Conservation (phyloP, 2,113 vertebrate genomes). For the Apeltes quadracus region DNA sequence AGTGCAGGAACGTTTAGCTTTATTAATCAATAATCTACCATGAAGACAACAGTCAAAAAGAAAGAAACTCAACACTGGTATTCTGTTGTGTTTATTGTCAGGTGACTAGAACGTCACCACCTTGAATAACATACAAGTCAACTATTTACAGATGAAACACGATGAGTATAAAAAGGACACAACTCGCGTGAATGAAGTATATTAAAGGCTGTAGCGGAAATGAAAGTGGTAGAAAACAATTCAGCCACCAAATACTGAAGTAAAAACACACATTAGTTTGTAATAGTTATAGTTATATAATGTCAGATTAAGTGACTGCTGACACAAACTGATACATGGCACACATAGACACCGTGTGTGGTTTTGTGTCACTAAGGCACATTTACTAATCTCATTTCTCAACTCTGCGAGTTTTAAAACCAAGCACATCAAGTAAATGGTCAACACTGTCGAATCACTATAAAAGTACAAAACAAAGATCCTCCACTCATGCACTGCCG, state of each 20-base stretch:
- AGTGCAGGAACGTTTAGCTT: background rate
- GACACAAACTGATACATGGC: conserved; percentile 2
- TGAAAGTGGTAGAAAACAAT: background rate
- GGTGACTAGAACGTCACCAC: conserved; percentile 95
- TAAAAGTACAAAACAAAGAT: conserved; percentile 44
- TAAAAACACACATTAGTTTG: conserved; percentile 17
- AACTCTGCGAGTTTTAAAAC: conserved; percentile 41
- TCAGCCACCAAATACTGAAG: conserved; percentile 23
- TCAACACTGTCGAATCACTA: conserved; percentile 37
- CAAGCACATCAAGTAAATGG: conserved; percentile 37
- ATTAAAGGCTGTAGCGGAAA: conserved; percentile 36
- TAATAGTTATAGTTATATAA: too few relatives aligned
- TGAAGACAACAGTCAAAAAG: background rate
- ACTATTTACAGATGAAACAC: conserved; percentile 74
- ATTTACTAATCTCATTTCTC: conserved; percentile 52
- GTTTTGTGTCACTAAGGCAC: conserved; percentile 86
- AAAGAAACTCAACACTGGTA: background rate
- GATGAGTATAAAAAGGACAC: conserved; percentile 39
- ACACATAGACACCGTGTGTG: conserved; percentile 20
- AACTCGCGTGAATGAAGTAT: conserved; percentile 23
- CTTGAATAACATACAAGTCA: conserved; percentile 58
- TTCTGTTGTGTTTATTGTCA: conserved; percentile 53
- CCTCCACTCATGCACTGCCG: background rate
- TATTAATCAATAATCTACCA: background rate
- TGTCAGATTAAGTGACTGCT: conserved; percentile 13